These are phyloP conservation scores for Odontocolon sp. DNA, from an alignment of 2,888 invertebrate genomes.

Conservation along the genomic window DNA sequence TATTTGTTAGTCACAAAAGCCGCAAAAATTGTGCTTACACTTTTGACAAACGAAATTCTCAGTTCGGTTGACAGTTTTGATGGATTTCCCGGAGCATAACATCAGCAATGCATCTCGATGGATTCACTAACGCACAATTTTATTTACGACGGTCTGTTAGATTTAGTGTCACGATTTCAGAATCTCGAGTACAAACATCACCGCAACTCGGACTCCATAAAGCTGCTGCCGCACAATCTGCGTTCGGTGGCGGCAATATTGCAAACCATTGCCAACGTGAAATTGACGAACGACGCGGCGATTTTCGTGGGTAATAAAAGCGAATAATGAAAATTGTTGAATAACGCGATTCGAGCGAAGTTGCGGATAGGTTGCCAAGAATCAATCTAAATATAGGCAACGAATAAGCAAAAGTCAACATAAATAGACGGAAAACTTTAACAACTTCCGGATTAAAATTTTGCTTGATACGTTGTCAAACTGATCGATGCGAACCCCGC, in stretches of 20 bases:
- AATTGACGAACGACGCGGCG: slow-evolving; percentile 11
- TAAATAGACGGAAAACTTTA: not conserved
- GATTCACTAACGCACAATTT: slow-evolving; percentile 1
- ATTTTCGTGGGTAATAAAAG: not conserved
- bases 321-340: not conserved
- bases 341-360: not conserved
- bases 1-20: slow-evolving; percentile 45
- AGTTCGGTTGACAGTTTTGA: slow-evolving; percentile 17
- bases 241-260: slow-evolving; percentile 49
- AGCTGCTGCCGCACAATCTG: slow-evolving; percentile 20
- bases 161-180: slow-evolving; percentile 34
- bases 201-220: slow-evolving; percentile 34
- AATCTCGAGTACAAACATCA: slow-evolving; percentile 49
- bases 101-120: slow-evolving; percentile 26
- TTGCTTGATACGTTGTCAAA: slow-evolving; percentile 4
- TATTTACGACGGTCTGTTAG: slow-evolving; percentile 16
- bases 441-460: not conserved
- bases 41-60: slow-evolving; percentile 41
- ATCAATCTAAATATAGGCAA: slow-evolving; percentile 53
- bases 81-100: slow-evolving; percentile 10
- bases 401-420: not conserved
- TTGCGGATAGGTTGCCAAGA: not conserved
- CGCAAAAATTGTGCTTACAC: slow-evolving; percentile 29
- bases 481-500: not conserved
- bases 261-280: slow-evolving; percentile 41